Evolutionary conservation across 2,113 vertebrate genomes (phyloP), one percentile per base, ranked within the genome.

Genomic region (Epinephelus lanceolatus): DNA sequence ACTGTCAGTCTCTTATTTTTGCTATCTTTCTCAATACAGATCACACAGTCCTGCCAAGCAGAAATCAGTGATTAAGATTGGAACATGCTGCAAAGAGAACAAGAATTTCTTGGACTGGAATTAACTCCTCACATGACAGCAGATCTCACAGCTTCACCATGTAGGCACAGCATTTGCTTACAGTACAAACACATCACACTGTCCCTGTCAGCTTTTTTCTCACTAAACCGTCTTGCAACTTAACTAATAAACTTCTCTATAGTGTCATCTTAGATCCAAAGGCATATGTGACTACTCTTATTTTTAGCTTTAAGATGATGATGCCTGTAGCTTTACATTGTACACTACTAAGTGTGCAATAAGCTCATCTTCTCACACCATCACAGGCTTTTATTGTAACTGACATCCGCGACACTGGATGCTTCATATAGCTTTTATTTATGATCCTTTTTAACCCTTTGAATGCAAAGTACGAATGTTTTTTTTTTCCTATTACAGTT

Each of bases 1-100:
- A 75, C 61, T 83, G 45, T 82, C 53, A 70, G 27, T 71, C 15
- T 84, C 72, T 42, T 71, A n/a, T 53, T 70, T 45, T 74, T 71
- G 27, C 19, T 27, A 45, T 70, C 49, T 66, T 51, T 19, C 23
- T 81, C 40, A 71, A 15, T 76, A 59, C 21, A 23, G 25, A 65
- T 76, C 17, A 53, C 23, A 53, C 52, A 55, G 67, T 6, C 11
- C 23, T 55, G 62, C 17, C 45, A 18, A 53, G 53, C n/a, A 63
- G 27, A 53, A 57, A 81, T 76, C 23, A 55, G 23, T 77, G 71
- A 51, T 68, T 53, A 81, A 56, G 40, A 66, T 27, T 73, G 17
- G 73, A 73, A 45, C 12, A 70, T 21, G 45, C 13, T 4, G 42
- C 18, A 42, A 8, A 60, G 33, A 40, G 61, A 76, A 62, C 25